Percentiles rank a stretch among this genome's conserved stretches.
Evolutionary conservation across 2,888 invertebrate species (phyloP).

Genomic region (Acleris sparsana): DNA sequence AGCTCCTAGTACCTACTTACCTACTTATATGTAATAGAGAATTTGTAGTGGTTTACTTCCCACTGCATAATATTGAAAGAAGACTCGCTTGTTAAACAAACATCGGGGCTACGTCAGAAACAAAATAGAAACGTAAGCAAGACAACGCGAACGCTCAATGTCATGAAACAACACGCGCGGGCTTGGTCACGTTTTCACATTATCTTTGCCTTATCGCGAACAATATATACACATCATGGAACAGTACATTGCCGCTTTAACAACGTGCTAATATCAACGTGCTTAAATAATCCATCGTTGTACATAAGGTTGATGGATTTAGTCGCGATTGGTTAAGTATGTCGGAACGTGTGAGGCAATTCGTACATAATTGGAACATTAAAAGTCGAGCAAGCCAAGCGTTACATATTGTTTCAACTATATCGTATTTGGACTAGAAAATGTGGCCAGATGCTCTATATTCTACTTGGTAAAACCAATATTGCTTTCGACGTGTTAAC

Average conservation of each 20-base stretch:
- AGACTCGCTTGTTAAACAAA: too few relatives aligned
- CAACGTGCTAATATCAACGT: neutral
- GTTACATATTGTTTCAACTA: constrained; percentile 1
- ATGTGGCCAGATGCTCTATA: too few relatives aligned
- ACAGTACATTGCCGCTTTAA: constrained; percentile 12
- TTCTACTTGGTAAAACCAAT: too few relatives aligned
- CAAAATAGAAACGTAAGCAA: constrained; percentile 2
- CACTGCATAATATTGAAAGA: too few relatives aligned
- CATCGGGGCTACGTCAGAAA: too few relatives aligned
- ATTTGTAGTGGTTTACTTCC: too few relatives aligned
- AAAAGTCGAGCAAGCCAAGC: constrained; percentile 8
- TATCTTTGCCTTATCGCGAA: constrained; percentile 11
- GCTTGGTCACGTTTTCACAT: constrained; percentile 30
- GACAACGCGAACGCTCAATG: constrained; percentile 15
- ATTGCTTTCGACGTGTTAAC: too few relatives aligned
- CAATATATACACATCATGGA: neutral
- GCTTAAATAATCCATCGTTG: neutral
- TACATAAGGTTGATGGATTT: constrained; percentile 1
- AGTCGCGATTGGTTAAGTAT: neutral
- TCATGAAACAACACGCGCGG: constrained; percentile 14
- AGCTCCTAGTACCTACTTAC: too few relatives aligned
- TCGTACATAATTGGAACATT: constrained; percentile 7
- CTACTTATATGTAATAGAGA: too few relatives aligned
- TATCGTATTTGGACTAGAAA: too few relatives aligned
- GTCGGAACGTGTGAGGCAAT: constrained; percentile 10